Base-by-base conservation (phyloP, 2,797 vertebrate genomes). In the Enteromius unitaeniatus region DNA sequence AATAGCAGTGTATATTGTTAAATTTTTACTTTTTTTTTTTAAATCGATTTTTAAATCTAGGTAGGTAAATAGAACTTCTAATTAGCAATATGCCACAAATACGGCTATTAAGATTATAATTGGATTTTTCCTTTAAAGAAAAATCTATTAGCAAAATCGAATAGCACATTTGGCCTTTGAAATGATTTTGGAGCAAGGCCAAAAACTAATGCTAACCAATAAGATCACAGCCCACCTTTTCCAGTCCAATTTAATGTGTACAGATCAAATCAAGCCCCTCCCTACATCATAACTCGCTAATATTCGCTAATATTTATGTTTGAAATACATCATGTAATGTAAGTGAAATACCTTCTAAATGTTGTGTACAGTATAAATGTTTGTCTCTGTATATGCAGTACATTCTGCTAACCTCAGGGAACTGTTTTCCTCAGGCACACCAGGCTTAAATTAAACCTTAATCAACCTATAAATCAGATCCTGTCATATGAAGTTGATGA, bases 401-500 rank as follows among this genome's bases (percentile, higher is more conserved):
- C 62, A 75, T 64, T 75, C 45, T 53, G 26, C 51, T 37, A 14
- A 15, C 58, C 58, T 40, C 60, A 14, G 70, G 80, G 42, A 82
- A 64, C 55, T 6, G 49, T 62, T 58, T 81, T 72, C 49, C 53
- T 60, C 79, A 15, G 65, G 47, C 80, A 51, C 70, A 75, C 28
- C 45, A 65, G 45, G 60, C 70, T 58, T 69, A 83, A 77, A 83
- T 77, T 58, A 83, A 83, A 83, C 17, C 31, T 78, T 83, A 83
- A 83, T 83, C 65, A 77, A 78, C 51, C 74, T 78, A 69, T 69
- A 83, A 69, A 78, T 83, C 81, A 76, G 73, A 67, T 76, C 73
- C 34, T 77, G 81, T 76, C 82, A 83, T 77, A 78, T 37, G 37
- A 77, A 77, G 51, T 51, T 45, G 64, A 69, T 78, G 51, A 76